Conservation (phyloP, 1,140 invertebrate genomes). For the Cyphomyrmex costatus region DNA sequence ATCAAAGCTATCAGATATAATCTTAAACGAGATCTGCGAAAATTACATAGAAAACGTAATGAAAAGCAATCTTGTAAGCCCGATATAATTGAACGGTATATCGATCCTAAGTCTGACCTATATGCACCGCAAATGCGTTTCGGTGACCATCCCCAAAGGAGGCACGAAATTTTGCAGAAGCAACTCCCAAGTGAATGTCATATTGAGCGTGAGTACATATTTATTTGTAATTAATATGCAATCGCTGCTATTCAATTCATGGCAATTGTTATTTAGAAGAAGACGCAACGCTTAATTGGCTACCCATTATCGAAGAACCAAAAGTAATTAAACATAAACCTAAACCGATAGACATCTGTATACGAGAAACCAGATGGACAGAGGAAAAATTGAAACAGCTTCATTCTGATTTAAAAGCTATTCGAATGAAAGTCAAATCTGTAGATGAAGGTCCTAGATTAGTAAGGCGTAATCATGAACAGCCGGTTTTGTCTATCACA, state of each 20-base stretch:
- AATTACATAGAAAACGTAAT: constrained; percentile 83
- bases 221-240: constrained; percentile 3
- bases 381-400: constrained; percentile 88
- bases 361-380: constrained; percentile 89
- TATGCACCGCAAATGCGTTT: constrained; percentile 86
- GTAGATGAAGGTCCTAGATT: constrained; percentile 50
- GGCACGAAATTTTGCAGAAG: constrained; percentile 78
- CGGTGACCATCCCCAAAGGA: constrained; percentile 76
- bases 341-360: constrained; percentile 84
- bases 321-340: constrained; percentile 72
- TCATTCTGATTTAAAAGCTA: constrained; percentile 87
- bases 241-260: neutral
- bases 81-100: constrained; percentile 84
- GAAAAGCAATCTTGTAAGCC: constrained; percentile 81
- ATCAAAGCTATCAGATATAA: constrained; percentile 77
- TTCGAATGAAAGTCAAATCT: constrained; percentile 65
- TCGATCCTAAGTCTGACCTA: constrained; percentile 86
- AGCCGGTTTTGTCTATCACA: constrained; percentile 85
- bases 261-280: constrained; percentile 69
- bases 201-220: constrained; percentile 48
- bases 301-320: constrained; percentile 76
- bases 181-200: constrained; percentile 33
- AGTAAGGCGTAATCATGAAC: constrained; percentile 80
- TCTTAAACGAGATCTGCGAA: constrained; percentile 87
- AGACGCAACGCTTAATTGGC: constrained; percentile 78